These are phyloP conservation scores for Apamea crenata DNA, from an alignment of 2,888 invertebrate genomes.

Conservation along the genomic window DNA sequence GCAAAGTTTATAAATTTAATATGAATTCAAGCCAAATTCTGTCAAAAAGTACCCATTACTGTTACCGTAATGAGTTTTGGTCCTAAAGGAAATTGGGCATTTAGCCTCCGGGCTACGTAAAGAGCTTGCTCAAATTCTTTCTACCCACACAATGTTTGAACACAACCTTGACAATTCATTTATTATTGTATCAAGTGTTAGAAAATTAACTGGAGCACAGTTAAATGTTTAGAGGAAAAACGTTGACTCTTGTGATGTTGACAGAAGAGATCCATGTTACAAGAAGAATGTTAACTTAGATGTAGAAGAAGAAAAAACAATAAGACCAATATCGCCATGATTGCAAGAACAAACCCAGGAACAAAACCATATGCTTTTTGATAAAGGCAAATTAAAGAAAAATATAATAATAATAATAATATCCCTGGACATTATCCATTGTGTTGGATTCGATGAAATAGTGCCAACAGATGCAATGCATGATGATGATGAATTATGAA, in stretches of 20 bases:
- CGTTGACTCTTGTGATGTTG: neutral
- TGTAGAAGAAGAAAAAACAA: neutral
- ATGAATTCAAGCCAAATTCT: conserved; percentile 33
- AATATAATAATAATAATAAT: too few species aligned
- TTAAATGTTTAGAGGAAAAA: neutral
- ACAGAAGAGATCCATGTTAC: neutral
- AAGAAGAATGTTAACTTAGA: neutral
- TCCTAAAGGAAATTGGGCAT: conserved; percentile 55
- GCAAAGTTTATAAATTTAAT: conserved; percentile 31
- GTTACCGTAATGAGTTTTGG: conserved; percentile 52
- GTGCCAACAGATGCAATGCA: neutral
- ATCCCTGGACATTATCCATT: too few species aligned
- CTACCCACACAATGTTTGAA: conserved; percentile 36
- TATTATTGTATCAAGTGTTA: conserved; percentile 17
- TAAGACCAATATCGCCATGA: neutral
- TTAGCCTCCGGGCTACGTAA: conserved; percentile 35
- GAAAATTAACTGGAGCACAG: neutral
- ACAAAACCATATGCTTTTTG: neutral
- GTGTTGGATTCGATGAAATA: neutral
- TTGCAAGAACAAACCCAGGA: neutral
- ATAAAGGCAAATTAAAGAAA: neutral
- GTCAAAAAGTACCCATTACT: conserved; percentile 43
- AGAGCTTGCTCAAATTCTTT: conserved; percentile 36
- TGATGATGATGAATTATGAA: neutral
- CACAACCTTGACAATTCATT: conserved; percentile 37